These are phyloP conservation scores for Agriopis leucophaearia DNA, from an alignment of 2,888 invertebrate genomes.

Conservation along the genomic window DNA sequence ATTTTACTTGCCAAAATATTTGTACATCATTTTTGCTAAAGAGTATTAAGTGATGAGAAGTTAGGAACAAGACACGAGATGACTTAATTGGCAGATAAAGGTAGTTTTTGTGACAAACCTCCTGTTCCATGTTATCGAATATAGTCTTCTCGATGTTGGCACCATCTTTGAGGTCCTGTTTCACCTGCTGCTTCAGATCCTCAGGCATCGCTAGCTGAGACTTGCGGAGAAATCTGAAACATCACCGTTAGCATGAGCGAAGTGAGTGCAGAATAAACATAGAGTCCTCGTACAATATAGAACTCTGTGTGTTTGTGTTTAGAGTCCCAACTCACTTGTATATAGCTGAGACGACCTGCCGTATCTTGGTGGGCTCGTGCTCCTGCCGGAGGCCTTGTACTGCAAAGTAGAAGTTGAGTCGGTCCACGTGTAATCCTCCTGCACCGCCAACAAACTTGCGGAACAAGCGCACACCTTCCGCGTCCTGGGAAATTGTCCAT, in stretches of 20 bases:
- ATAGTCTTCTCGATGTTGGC: constrained; percentile 91
- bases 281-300: constrained; percentile 76
- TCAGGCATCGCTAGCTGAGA: constrained; percentile 93
- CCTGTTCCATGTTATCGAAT: constrained; percentile 94
- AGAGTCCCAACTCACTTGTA: constrained; percentile 87
- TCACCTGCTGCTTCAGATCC: constrained; percentile 92
- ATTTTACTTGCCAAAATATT: too few species aligned
- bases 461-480: constrained; percentile 95
- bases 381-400: constrained; percentile 95
- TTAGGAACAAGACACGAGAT: too few species aligned
- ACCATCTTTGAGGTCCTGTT: constrained; percentile 90
- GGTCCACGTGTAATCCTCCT: constrained; percentile 91
- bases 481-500: constrained; percentile 84
- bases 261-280: constrained; percentile 84
- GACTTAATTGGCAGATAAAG: background rate
- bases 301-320: background rate
- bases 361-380: constrained; percentile 86
- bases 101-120: constrained; percentile 69
- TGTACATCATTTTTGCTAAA: too few species aligned
- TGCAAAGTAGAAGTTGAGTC: constrained; percentile 97
- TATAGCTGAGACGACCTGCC: constrained; percentile 93
- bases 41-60: too few species aligned
- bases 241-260: constrained; percentile 90
- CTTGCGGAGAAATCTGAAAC: constrained; percentile 91
- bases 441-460: constrained; percentile 93